Evolutionary conservation across 2,113 vertebrate species (phyloP).

Genomic region (Athene cunicularia): DNA sequence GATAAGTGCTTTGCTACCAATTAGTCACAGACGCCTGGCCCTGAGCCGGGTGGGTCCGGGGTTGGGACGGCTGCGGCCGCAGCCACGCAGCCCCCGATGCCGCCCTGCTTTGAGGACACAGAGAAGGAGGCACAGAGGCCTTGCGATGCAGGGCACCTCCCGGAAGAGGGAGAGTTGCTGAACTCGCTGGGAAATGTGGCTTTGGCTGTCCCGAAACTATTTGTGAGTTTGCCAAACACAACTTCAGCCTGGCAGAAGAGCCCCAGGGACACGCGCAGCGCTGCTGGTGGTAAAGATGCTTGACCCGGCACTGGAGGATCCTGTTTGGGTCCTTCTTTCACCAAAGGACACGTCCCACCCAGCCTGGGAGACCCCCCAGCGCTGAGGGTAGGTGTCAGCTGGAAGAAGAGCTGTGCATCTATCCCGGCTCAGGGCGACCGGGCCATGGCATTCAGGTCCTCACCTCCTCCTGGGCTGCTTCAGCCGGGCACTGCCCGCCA

Average conservation of each 20-base stretch:
- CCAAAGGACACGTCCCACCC: rapidly evolving
- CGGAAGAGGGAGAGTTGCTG: background rate
- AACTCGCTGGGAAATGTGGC: rapidly evolving
- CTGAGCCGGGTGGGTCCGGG: background rate
- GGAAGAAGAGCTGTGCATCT: background rate
- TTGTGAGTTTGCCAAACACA: background rate
- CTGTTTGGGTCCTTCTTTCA: background rate
- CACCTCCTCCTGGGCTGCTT: background rate
- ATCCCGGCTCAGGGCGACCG: background rate
- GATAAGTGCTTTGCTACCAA: conserved; percentile 51
- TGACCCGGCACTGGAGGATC: rapidly evolving
- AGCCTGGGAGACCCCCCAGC: background rate
- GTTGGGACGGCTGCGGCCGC: background rate
- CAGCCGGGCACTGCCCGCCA: rapidly evolving
- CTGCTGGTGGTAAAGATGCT: background rate
- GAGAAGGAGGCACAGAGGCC: background rate
- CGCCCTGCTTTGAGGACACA: background rate
- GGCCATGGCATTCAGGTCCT: rapidly evolving
- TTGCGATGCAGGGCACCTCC: rapidly evolving
- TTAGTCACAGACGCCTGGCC: background rate
- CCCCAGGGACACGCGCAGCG: rapidly evolving
- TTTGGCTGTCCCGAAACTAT: background rate
- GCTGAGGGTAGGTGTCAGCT: rapidly evolving
- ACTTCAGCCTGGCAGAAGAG: background rate
- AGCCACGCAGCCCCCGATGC: background rate